These are phyloP conservation scores for Eristalis arbustorum DNA, from an alignment of 2,888 invertebrate species.

Conservation along the genomic window DNA sequence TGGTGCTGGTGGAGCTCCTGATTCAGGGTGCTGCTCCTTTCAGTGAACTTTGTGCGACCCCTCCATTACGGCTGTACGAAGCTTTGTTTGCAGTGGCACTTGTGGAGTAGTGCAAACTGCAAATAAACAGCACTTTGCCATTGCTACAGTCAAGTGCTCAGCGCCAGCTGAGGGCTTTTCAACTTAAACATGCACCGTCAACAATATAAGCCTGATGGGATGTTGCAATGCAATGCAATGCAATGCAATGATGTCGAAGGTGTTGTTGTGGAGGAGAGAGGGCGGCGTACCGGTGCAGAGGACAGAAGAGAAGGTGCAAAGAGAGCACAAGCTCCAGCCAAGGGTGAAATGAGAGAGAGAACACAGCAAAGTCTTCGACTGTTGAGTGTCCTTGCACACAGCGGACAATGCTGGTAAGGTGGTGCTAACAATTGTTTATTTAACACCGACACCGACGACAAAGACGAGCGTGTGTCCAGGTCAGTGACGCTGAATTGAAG, in stretches of 20 bases:
- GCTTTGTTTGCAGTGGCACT: conserved; percentile 52
- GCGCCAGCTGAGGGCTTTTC: conserved; percentile 51
- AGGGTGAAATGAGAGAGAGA: not conserved
- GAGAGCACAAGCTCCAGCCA: too few relatives aligned
- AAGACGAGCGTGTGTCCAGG: conserved; percentile 12
- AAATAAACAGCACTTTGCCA: conserved; percentile 60
- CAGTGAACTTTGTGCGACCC: conserved; percentile 10
- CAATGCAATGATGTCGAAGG: not conserved
- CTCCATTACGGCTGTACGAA: conserved; percentile 13
- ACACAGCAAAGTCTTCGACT: conserved; percentile 10
- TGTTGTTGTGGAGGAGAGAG: not conserved
- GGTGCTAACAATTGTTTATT: conserved; percentile 19
- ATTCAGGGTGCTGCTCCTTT: conserved; percentile 25
- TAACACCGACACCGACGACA: conserved; percentile 5
- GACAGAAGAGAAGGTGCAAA: not conserved
- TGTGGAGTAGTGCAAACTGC: conserved; percentile 49
- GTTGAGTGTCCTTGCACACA: conserved; percentile 29
- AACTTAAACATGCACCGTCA: conserved; percentile 60
- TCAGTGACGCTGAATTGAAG: conserved; percentile 15
- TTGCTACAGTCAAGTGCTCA: conserved; percentile 57
- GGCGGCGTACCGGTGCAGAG: not conserved
- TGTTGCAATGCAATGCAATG: not conserved
- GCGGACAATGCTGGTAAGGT: conserved; percentile 1
- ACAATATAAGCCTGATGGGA: conserved; percentile 36
- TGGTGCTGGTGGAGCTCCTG: not conserved